Evolutionary conservation across 2,113 vertebrate species (phyloP), one percentile per base, ranked within the genome.

Genomic region (Anolis carolinensis): DNA sequence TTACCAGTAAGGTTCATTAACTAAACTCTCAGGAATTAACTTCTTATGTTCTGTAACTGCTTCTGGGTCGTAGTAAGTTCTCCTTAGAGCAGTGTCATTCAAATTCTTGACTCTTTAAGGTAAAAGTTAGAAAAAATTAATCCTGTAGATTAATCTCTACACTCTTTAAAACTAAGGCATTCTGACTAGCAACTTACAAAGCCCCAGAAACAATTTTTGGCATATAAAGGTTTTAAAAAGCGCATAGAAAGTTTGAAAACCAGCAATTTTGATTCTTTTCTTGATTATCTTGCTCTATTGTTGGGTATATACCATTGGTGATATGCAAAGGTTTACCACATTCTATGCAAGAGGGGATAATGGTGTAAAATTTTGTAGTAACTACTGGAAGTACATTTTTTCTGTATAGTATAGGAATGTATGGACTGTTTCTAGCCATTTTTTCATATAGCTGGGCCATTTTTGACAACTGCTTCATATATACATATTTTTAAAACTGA

Each of bases 11-110:
- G 97, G 97, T 98, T 98, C 97, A 97, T 96, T 94, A 95, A 95
- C 95, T 97, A 96, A 97, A 97, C 96, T 98, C 98, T 98, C 98
- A 98, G 98, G 98, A 98, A 98, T 97, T 96, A 94, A 95, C 94
- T 96, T 95, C 93, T 30, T 96, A 91, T 96, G 95, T 96, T 97
- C 92, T 96, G 23, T 95, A 97, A 96, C 95, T 96, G 96, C 96
- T 96, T 96, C 95, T 96, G 96, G 96, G 95, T 95, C 92, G 96
- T 92, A 89, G 93, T 93, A 96, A 93, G 94, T 94, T 93, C 95
- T 95, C 93, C 95, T 96, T 95, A 94, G 96, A 96, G 94, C 93
- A 93, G 91, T 95, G 92, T 92, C 90, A 9, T 78, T 91, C 90
- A 50, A 34, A 86, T 93, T 95, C 93, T 94, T 93, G 92, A 68